Base-by-base conservation (phyloP, 2,113 vertebrate species). In the Sinosuthora webbiana region DNA sequence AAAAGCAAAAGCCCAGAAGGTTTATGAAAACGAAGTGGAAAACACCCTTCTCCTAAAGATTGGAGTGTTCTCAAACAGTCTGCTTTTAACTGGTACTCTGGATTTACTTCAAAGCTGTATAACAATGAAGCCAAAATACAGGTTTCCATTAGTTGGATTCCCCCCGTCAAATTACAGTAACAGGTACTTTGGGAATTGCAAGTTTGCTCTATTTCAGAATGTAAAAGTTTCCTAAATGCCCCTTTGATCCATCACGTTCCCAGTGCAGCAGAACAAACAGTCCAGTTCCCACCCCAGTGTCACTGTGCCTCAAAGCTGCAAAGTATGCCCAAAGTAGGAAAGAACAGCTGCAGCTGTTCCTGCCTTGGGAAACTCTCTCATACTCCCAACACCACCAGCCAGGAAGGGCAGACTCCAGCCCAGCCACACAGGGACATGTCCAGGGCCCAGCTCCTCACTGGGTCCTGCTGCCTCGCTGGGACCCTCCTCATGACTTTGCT, bases 301-400 rank as follows among this genome's bases (percentile, higher is more conserved):
- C 0, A 0, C 22, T 27, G 47, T 16, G 25, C 27, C 47, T 42
- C 63, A 49, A 53, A 65, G 2, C 7, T 0, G 0, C 21, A 21
- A 74, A 47, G 20, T 16, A 41, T 9, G 8, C 28, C 18, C 17
- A 11, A 15, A 35, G 25, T 12, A 21, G 6, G 8, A 30, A 64
- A 24, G 8, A 19, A 9, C 45, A 19, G 37, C 33, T 35, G 25
- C 14, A 85, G 60, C 25, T 11, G 28, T 42, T 39, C 37, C 20
- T 44, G 45, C 53, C 59, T 33, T 8, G 39, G 37, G 64, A 74
- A 69, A 24, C 37, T 41, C 41, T 25, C 14, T 4, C 19, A 56
- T 47, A 7, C 13, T 50, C 41, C 10, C 0, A 7, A 31, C 4
- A 1, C 11, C 8, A 10, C 14, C 18, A 77, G 35, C 22, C 49